Conservation (phyloP, 2,888 invertebrate species). For the Epiblema foenella region DNA sequence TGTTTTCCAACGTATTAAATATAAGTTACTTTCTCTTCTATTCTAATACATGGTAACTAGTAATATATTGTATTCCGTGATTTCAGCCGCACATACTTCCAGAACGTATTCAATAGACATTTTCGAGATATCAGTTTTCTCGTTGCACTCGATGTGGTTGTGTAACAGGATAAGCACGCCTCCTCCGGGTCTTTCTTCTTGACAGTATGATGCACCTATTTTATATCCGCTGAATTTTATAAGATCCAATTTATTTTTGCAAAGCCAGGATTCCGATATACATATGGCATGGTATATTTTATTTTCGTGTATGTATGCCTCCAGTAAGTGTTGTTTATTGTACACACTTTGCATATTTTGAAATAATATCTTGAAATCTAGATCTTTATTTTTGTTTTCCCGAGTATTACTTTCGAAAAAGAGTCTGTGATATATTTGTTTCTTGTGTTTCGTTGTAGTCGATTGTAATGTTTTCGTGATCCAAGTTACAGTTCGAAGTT, state of each 20-base stretch:
- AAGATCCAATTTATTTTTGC: conserved; percentile 20
- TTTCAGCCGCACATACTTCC: conserved; percentile 40
- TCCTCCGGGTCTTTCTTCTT: conserved; percentile 29
- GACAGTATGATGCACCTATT: conserved; percentile 36
- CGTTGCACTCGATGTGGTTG: conserved; percentile 17
- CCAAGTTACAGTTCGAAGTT: too few species aligned
- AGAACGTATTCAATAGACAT: conserved; percentile 45
- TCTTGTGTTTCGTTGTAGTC: too few species aligned
- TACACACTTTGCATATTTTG: conserved; percentile 43
- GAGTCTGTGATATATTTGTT: too few species aligned
- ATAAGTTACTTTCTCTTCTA: conserved; percentile 38
- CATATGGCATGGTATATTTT: too few species aligned
- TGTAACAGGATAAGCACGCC: conserved; percentile 38
- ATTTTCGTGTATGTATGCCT: conserved; percentile 26
- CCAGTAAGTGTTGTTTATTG: conserved; percentile 43
- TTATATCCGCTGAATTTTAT: conserved; percentile 37
- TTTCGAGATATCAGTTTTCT: conserved; percentile 26
- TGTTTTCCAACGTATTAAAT: conserved; percentile 29
- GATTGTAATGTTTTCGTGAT: too few species aligned
- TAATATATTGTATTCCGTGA: conserved; percentile 38
- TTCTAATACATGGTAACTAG: conserved; percentile 44
- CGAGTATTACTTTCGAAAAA: too few species aligned
- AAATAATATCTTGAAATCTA: conserved; percentile 21
- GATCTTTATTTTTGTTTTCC: background rate
- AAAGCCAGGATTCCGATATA: conserved; percentile 41